These are phyloP conservation scores for Anastrepha obliqua DNA, from an alignment of 1,140 invertebrate species.

Conservation along the genomic window DNA sequence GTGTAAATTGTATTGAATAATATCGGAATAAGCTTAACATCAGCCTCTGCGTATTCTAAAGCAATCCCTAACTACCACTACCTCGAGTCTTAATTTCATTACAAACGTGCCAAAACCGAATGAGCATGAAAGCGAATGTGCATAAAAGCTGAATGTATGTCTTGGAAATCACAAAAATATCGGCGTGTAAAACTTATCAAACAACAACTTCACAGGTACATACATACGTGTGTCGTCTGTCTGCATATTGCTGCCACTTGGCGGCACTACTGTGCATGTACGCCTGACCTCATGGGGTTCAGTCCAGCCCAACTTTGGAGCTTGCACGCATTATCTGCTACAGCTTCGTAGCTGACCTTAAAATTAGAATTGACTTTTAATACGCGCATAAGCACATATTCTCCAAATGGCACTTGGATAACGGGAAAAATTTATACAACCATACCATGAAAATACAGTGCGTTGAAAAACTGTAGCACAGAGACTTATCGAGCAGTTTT, in stretches of 20 bases:
- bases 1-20: too few relatives aligned
- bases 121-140: neutral
- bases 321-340: neutral
- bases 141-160: too few relatives aligned
- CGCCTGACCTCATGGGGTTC: conserved; percentile 23
- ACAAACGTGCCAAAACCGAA: too few relatives aligned
- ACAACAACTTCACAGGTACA: neutral
- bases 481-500: too few relatives aligned
- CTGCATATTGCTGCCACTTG: conserved; percentile 12
- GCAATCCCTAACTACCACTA: too few relatives aligned
- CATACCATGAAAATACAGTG: too few relatives aligned
- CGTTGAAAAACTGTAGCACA: too few relatives aligned
- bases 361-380: conserved; percentile 51
- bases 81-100: too few relatives aligned
- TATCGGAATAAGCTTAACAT: too few relatives aligned
- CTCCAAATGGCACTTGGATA: neutral
- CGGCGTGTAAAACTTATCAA: neutral
- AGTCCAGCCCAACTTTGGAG: conserved; percentile 12
- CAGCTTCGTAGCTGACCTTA: conserved; percentile 39
- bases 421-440: too few relatives aligned
- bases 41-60: too few relatives aligned
- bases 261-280: conserved; percentile 29
- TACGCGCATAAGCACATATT: neutral
- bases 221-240: neutral
- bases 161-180: too few relatives aligned